Conservation (phyloP, 2,888 invertebrate species). For the Dryomyza anilis region DNA sequence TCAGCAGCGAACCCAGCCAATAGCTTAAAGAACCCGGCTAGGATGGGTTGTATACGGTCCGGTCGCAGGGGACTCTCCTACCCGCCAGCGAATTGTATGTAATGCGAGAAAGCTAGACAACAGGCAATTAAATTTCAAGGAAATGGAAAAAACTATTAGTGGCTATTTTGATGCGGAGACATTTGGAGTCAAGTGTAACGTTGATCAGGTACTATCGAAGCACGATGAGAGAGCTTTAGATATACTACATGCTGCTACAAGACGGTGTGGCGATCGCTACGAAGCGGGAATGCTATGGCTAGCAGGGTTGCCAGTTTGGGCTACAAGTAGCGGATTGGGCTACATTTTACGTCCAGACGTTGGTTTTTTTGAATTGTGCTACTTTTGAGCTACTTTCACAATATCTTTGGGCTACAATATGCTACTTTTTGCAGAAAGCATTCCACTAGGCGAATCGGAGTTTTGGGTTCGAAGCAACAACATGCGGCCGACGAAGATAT, state of each 20-base stretch:
- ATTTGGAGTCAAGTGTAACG: neutral
- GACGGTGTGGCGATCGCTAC: neutral
- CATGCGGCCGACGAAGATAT: too few relatives aligned
- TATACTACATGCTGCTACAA: conserved; percentile 10
- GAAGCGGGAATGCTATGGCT: conserved; percentile 23
- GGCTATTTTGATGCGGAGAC: neutral
- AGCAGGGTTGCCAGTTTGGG: too few relatives aligned
- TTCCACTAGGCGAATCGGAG: too few relatives aligned
- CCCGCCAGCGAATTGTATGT: neutral
- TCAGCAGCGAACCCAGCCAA: neutral
- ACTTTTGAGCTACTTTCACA: too few relatives aligned
- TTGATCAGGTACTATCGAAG: neutral
- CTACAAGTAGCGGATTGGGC: too few relatives aligned
- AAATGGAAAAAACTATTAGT: neutral
- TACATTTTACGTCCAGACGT: too few relatives aligned
- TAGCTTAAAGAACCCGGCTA: neutral
- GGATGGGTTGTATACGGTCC: conserved; percentile 6
- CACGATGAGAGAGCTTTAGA: conserved; percentile 14
- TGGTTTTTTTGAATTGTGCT: too few relatives aligned
- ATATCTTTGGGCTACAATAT: too few relatives aligned
- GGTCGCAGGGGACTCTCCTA: neutral
- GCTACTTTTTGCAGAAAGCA: too few relatives aligned
- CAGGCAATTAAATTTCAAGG: neutral
- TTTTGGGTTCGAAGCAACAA: too few relatives aligned
- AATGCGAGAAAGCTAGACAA: neutral